A percentile compares a stretch with the other conserved stretches of the same genome.
Conservation (phyloP, 2,113 vertebrate genomes). For the Prochilodus magdalenae region DNA sequence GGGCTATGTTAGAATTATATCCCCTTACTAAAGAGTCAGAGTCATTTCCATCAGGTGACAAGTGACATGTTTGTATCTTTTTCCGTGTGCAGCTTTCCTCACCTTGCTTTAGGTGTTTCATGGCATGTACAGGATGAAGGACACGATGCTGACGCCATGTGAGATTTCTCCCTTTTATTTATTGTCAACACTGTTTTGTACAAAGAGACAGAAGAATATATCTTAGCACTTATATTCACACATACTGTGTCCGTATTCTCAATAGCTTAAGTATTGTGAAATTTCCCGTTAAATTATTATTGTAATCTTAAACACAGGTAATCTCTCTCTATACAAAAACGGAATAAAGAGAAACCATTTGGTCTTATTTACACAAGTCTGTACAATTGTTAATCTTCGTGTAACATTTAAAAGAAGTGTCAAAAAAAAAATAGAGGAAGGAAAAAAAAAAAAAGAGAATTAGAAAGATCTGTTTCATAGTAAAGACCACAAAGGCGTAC, state of each 20-base stretch:
- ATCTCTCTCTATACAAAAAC: constrained; percentile 81
- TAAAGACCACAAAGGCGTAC: constrained; percentile 44
- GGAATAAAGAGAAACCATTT: constrained; percentile 70
- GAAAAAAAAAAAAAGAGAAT: constrained; percentile 57
- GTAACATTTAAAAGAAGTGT: constrained; percentile 67
- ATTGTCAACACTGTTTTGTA: constrained; percentile 83
- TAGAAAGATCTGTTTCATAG: constrained; percentile 48
- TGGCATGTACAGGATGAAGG: background rate
- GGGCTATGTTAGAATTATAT: too few relatives aligned
- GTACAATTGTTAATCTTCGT: constrained; percentile 72
- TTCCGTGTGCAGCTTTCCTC: background rate
- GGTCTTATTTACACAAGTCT: constrained; percentile 81
- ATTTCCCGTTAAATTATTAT: constrained; percentile 77
- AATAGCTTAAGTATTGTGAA: constrained; percentile 80
- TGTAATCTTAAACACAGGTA: constrained; percentile 78
- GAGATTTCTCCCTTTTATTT: constrained; percentile 79
- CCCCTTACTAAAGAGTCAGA: too few relatives aligned
- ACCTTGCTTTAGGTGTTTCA: background rate
- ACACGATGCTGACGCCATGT: constrained; percentile 39
- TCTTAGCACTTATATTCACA: constrained; percentile 82
- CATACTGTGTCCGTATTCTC: constrained; percentile 74
- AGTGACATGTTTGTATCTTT: too few relatives aligned
- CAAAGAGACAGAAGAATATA: constrained; percentile 85
- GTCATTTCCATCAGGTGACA: too few relatives aligned
- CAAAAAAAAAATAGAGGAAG: constrained; percentile 60